Evolutionary conservation across 2,113 vertebrate species (phyloP), one percentile per base, ranked within the genome.

Genomic region (Sphaerodactylus townsendi): DNA sequence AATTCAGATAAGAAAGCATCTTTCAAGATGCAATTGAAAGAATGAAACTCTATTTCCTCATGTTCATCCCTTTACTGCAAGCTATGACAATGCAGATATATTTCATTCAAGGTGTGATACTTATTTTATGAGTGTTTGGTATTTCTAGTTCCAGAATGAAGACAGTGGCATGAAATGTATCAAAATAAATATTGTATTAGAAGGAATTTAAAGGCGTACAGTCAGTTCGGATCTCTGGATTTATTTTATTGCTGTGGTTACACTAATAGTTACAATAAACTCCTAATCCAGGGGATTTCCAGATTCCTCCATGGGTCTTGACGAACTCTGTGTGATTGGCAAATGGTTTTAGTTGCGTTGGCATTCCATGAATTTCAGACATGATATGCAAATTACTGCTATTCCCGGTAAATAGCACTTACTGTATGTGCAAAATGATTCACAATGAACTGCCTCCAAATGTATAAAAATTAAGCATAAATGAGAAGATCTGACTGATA

Each of bases 211-310:
- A 89, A 92, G 92, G 91, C 91, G 77, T 88, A 65, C 86, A 91
- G 87, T 8, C 30, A 81, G 86, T 91, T 88, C 88, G 92, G 46
- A 89, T 89, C 90, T 39, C 82, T 85, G 90, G 90, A 91, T 94
- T 94, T 94, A 92, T 86, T 94, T 92, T 84, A 89, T 90, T 83
- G 85, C 86, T 92, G 87, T n/a, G n/a, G n/a, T n/a, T n/a, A 86
- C 91, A 91, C 88, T 82, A 76, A 80, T 90, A 89, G 91, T 92
- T 88, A 88, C 88, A 87, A 94, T 88, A 88, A 91, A 91, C 90
- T 88, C 85, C 87, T 92, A 89, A 93, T 93, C 89, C 9, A 0
- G 79, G 82, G 85, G 89, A 88, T 93, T 94, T 90, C 91, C 84
- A 80, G 86, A 85, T 86, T 88, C 82, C 91, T 86, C 92, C 53